phyloP scores from a whole-genome alignment of 1,140 invertebrate genomes.

The Stegodyphus mimosarum region DNA sequence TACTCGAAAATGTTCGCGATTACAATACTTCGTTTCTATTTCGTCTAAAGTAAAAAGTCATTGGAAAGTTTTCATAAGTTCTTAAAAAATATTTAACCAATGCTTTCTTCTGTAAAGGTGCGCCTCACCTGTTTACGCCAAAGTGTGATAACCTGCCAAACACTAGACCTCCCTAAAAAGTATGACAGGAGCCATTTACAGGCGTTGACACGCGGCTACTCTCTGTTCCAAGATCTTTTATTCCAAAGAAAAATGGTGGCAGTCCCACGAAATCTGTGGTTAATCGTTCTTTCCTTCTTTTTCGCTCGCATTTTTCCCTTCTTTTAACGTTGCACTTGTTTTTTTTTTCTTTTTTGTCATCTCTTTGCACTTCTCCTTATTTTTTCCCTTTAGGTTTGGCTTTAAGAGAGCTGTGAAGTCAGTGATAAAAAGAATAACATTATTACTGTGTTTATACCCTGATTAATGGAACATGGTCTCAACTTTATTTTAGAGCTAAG shows the following conservation, averaged over 20 bases:
- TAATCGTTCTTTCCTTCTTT: constrained; percentile 48
- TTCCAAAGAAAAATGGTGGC: constrained; percentile 47
- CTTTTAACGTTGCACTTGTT: neutral
- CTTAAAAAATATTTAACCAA: no score
- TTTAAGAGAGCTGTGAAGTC: neutral
- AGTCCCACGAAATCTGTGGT: constrained; percentile 51
- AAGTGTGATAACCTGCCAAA: no score
- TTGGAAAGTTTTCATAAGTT: no score
- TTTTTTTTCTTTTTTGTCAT: neutral
- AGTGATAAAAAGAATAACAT: constrained; percentile 46
- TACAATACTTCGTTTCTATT: no score
- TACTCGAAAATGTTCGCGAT: no score
- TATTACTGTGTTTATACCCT: constrained; percentile 51
- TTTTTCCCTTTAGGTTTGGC: neutral
- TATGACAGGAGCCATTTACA: no score
- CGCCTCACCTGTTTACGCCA: no score
- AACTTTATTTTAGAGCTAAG: constrained; percentile 23
- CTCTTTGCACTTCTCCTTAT: constrained; percentile 1
- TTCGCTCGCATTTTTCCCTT: neutral
- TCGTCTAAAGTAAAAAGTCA: no score
- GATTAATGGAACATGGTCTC: constrained; percentile 39
- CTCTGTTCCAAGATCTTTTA: neutral
- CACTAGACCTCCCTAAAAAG: no score
- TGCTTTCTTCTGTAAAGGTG: no score
- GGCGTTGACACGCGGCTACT: no score